Conservation (phyloP, 2,888 invertebrate genomes). For the Lasius platythorax region DNA sequence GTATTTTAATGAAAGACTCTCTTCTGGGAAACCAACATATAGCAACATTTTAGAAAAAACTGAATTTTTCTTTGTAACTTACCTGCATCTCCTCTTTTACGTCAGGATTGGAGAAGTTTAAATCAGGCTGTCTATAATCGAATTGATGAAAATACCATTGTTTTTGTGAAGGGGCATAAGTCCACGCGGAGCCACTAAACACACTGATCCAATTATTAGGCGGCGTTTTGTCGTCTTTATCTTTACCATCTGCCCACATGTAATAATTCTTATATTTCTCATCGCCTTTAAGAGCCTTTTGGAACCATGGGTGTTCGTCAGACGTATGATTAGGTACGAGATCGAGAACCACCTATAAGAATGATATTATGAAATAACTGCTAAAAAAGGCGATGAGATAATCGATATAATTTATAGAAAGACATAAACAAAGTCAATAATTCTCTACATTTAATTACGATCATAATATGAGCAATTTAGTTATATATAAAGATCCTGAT, state of each 20-base stretch:
- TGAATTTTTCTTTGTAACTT: slow-evolving; percentile 50
- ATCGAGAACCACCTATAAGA: slow-evolving; percentile 88
- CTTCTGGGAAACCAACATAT: background rate
- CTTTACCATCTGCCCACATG: slow-evolving; percentile 85
- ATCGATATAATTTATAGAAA: background rate
- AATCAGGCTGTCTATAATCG: slow-evolving; percentile 87
- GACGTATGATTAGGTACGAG: slow-evolving; percentile 88
- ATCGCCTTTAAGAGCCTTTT: slow-evolving; percentile 80
- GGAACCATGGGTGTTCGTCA: slow-evolving; percentile 88
- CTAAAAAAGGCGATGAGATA: background rate
- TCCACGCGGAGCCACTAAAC: slow-evolving; percentile 87
- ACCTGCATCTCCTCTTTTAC: slow-evolving; percentile 83
- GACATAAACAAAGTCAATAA: background rate
- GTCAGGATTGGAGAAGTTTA: slow-evolving; percentile 86
- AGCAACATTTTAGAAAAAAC: background rate
- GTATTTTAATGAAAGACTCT: background rate
- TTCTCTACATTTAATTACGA: background rate
- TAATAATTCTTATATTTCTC: slow-evolving; percentile 86
- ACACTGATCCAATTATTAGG: slow-evolving; percentile 87
- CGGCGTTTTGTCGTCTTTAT: slow-evolving; percentile 68
- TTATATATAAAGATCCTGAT: background rate
- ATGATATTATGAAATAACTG: background rate
- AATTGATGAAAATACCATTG: slow-evolving; percentile 88
- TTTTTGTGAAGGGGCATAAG: slow-evolving; percentile 83
- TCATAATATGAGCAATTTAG: background rate